Conservation (phyloP, 2,797 vertebrate species). For the Megaceryle alcyon region DNA sequence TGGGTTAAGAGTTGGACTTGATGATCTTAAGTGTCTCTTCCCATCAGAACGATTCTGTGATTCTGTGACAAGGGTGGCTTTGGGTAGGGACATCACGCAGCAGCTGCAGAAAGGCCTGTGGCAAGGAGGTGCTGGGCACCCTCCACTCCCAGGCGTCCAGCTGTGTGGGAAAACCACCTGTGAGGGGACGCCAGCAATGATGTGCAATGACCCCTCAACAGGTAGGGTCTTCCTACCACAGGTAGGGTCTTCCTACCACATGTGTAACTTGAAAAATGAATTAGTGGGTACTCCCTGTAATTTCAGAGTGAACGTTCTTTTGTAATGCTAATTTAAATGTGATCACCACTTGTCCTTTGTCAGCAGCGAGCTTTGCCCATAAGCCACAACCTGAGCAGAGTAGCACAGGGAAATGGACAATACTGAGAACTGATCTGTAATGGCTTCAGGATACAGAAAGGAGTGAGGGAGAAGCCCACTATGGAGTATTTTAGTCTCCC, state of each 20-base stretch:
- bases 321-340: neutral
- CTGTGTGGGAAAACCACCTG: accelerated
- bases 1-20: neutral
- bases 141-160: accelerated
- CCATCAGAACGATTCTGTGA: neutral
- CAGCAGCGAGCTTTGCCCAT: neutral
- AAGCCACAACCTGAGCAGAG: neutral
- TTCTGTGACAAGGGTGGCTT: neutral
- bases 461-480: neutral
- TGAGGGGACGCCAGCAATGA: accelerated
- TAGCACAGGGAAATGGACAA: neutral
- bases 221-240: neutral
- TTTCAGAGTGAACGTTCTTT: neutral
- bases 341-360: neutral
- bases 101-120: accelerated
- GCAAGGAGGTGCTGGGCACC: neutral
- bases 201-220: neutral
- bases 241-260: neutral
- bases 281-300: accelerated
- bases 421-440: neutral
- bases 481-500: neutral
- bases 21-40: neutral
- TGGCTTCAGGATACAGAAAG: neutral
- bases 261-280: neutral
- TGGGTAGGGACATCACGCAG: accelerated